Base-by-base conservation (phyloP, 2,888 invertebrate genomes). In the Argyresthia albistria region DNA sequence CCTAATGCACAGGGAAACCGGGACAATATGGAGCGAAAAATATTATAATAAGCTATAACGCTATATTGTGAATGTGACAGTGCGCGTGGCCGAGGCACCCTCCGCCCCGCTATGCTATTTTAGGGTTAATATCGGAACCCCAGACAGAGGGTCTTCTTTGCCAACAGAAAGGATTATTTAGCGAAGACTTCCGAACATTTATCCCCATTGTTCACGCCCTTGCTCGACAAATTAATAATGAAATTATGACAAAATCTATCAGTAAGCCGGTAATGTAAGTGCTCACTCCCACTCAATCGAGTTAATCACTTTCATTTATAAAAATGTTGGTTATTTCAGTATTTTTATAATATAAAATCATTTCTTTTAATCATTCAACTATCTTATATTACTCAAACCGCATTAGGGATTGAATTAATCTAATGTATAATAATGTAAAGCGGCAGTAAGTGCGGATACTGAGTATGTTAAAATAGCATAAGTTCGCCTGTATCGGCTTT, bases 1-100 rank as follows among this genome's bases (percentile, higher is more conserved):
- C 8, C 11, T n/a, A 35, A 46, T 25, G 7, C 2, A 15, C 12
- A 35, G 11, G 11, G 15, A 48, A 48, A 48, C 48, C 48, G 68
- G 72, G 70, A 71, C 74, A 79, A 80, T 79, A 76, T 77, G 73
- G 70, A 70, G 71, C 70, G 71, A 76, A 80, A 48, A 83, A 82
- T 82, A 84, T 84, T 80, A 80, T 80, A 83, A 80, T 81, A 81
- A 83, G 81, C 70, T 82, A 78, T 83, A 79, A 78, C 73, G 76
- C 74, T 73, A 74, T 82, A 80, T 84, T 83, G 76, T 84, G 81
- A 76, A 76, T 78, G 73, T 83, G 84, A 83, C 84, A 83, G 81
- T 75, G 73, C 79, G 81, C 82, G 81, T 84, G 83, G 73, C 80
- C 62, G 55, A 51, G 25, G 25, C 64, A 62, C 67, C 72, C 78